These are phyloP conservation scores for Eristalinus aeneus DNA, from an alignment of 2,888 invertebrate genomes.

Conservation along the genomic window DNA sequence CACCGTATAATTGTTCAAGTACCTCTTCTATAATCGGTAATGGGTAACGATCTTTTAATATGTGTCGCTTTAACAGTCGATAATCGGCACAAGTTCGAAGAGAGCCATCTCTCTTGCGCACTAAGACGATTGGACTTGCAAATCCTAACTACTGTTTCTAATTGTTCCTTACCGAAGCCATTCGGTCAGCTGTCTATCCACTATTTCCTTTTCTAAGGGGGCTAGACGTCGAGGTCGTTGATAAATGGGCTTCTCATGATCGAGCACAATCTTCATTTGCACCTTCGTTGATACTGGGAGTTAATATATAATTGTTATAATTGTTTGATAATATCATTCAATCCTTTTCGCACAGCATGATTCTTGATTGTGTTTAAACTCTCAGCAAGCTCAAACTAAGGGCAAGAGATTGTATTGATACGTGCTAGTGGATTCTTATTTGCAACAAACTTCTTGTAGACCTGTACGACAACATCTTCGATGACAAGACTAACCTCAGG, in stretches of 20 bases:
- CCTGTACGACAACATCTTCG: conserved; percentile 1
- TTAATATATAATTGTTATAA: too few relatives aligned
- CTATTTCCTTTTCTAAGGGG: conserved; percentile 33
- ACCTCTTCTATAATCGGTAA: conserved; percentile 46
- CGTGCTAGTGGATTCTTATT: conserved; percentile 9
- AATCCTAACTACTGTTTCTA: not conserved
- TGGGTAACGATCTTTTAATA: too few relatives aligned
- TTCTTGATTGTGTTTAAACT: conserved; percentile 15
- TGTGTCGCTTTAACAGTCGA: conserved; percentile 13
- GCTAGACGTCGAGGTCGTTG: conserved; percentile 23
- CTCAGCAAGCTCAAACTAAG: conserved; percentile 7
- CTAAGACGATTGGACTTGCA: conserved; percentile 11
- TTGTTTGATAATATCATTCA: too few relatives aligned
- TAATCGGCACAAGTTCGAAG: conserved; percentile 64
- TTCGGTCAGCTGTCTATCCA: conserved; percentile 28
- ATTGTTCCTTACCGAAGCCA: conserved; percentile 19
- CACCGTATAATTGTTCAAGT: conserved; percentile 70
- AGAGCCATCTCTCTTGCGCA: conserved; percentile 7
- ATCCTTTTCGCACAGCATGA: too few relatives aligned
- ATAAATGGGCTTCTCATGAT: conserved; percentile 28
- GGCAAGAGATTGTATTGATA: conserved; percentile 10
- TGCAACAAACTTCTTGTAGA: conserved; percentile 5
- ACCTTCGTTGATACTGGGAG: too few relatives aligned
- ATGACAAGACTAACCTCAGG: conserved; percentile 22
- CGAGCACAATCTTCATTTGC: too few relatives aligned